A percentile compares a stretch with the other conserved stretches of the same genome.
These are phyloP conservation scores for Corticium candelabrum DNA, from an alignment of 37 sponge, comb jelly and placozoan species.

Conservation along the genomic window DNA sequence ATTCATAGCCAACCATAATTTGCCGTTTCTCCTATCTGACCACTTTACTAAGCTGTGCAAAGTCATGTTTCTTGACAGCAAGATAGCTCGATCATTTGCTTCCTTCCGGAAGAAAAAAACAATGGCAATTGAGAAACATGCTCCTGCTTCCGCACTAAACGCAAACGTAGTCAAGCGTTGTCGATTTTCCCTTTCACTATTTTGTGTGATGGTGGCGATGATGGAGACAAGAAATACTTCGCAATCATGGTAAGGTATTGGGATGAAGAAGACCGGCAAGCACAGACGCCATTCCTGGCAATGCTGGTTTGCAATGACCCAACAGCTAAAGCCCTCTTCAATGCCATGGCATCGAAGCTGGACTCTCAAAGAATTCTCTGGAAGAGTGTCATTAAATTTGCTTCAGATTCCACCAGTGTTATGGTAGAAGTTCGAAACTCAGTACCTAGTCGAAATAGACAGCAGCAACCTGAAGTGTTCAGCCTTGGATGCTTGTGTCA, in stretches of 20 bases:
- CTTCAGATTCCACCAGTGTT: constrained; percentile 12
- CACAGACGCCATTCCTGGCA: constrained; percentile 26
- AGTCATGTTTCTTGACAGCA: constrained; percentile 36
- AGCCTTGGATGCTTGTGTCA: constrained; percentile 12
- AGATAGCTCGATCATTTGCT: constrained; percentile 23
- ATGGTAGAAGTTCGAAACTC: constrained; percentile 21
- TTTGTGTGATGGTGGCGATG: constrained; percentile 36
- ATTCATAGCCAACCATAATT: constrained; percentile 30
- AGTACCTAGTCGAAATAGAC: constrained; percentile 11
- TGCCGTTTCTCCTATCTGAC: constrained; percentile 21
- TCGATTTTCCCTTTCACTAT: constrained; percentile 12
- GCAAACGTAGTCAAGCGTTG: background rate
- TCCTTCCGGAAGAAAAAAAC: constrained; percentile 25
- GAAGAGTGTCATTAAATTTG: constrained; percentile 6
- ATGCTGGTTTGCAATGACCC: constrained; percentile 31
- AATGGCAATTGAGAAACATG: constrained; percentile 20
- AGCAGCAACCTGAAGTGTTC: constrained; percentile 14
- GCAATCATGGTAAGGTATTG: constrained; percentile 32
- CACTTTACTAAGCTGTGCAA: constrained; percentile 31
- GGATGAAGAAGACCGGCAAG: constrained; percentile 9
- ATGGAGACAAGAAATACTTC: constrained; percentile 19
- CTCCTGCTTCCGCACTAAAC: constrained; percentile 11
- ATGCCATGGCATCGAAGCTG: background rate
- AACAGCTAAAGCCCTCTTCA: constrained; percentile 23
- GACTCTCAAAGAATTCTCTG: constrained; percentile 9